A percentile compares a stretch with the other conserved stretches of the same genome.
phyloP scores from a whole-genome alignment of 2,888 invertebrate genomes.

The Argyra leucocephala region DNA sequence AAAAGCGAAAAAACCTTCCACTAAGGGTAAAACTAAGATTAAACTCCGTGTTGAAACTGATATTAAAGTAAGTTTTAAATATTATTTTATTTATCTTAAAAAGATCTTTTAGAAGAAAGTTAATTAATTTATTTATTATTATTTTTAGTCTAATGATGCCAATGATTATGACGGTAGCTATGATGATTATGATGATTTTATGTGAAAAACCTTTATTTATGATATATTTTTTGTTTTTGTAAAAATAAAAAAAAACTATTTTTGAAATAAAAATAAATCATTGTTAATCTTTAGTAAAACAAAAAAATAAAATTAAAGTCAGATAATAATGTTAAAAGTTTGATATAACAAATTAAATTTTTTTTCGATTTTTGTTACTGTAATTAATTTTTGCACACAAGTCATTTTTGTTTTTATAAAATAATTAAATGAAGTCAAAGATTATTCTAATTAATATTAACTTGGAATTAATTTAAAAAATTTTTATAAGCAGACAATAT shows the following conservation, averaged over 20 bases:
- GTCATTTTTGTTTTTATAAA: constrained; percentile 4
- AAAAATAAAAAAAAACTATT: background rate
- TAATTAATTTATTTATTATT: constrained; percentile 22
- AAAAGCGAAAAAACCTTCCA: constrained; percentile 63
- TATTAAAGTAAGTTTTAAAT: constrained; percentile 45
- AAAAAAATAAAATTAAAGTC: background rate
- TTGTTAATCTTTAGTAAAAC: background rate
- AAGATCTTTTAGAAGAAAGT: background rate
- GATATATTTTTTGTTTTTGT: background rate
- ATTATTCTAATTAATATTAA: background rate
- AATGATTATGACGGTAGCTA: constrained; percentile 59
- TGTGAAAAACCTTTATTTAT: constrained; percentile 47
- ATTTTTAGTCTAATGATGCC: constrained; percentile 50
- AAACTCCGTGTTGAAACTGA: constrained; percentile 64
- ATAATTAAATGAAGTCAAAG: background rate
- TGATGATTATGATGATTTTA: constrained; percentile 69
- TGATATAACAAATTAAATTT: background rate
- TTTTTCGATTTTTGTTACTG: background rate
- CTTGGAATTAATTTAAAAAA: constrained; percentile 1
- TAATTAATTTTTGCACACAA: background rate
- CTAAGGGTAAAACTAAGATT: constrained; percentile 70
- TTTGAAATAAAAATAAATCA: background rate
- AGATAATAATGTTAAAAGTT: background rate
- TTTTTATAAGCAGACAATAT: background rate
- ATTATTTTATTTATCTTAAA: constrained; percentile 1